phyloP scores from a whole-genome alignment of 30 jellyfish, hydroid and myxozoan genomes.

The Cassiopea andromeda region DNA sequence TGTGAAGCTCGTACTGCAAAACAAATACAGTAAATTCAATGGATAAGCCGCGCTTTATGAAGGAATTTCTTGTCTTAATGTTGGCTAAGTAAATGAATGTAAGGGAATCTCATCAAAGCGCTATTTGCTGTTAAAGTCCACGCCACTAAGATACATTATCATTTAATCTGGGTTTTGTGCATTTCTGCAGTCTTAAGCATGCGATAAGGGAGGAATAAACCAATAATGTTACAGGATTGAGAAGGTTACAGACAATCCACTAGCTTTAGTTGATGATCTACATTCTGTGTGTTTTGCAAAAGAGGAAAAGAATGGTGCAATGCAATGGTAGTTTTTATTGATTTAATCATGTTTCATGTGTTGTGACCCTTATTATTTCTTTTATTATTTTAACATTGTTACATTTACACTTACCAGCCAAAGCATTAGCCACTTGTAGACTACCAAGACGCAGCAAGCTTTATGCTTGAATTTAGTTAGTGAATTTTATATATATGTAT shows the following conservation, averaged over 20 bases:
- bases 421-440: too few relatives aligned
- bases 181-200: not conserved
- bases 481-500: too few relatives aligned
- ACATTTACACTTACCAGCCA: too few relatives aligned
- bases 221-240: not conserved
- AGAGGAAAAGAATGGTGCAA: too few relatives aligned
- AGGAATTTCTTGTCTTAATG: not conserved
- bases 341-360: too few relatives aligned
- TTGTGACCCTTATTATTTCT: too few relatives aligned
- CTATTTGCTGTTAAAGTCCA: not conserved
- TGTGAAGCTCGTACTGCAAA: not conserved
- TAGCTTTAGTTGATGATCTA: not conserved
- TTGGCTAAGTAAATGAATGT: not conserved
- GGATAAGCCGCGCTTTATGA: constrained; percentile 5
- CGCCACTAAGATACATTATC: not conserved
- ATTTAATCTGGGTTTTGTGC: not conserved
- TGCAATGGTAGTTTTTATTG: too few relatives aligned
- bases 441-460: too few relatives aligned
- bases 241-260: not conserved
- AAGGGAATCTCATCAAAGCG: not conserved
- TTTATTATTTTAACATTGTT: too few relatives aligned
- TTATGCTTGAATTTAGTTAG: too few relatives aligned
- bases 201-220: not conserved
- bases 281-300: too few relatives aligned
- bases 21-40: not conserved